Evolutionary conservation across 2,113 vertebrate genomes (phyloP), one percentile per base, ranked within the genome.

Genomic region (Martes martes): DNA sequence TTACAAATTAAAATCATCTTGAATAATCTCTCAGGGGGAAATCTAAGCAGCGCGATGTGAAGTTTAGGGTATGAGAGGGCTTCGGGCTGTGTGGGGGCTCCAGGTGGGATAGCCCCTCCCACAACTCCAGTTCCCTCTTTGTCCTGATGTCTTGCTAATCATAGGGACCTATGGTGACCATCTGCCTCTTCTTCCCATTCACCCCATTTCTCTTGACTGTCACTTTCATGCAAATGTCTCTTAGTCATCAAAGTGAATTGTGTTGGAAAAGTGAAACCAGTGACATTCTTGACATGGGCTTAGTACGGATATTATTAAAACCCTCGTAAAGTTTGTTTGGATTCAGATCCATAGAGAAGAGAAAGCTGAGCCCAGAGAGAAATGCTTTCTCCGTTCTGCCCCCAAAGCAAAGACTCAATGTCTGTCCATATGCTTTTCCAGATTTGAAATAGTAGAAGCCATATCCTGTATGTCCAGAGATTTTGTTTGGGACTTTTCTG

Each of bases 121-220:
- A 7, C 33, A 84, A 19, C 28, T 31, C 28, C 47, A 15, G 28
- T 31, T 91, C 69, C 14, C 1, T n/a, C 10, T 15, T 61, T 0
- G 0, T 11, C 13, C 57, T 45, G 10, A 3, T 31, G 11, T 7
- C n/a, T 47, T 87, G 4, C 28, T 33, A 0, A 21, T 28, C 59
- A 1, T 7, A 23, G 26, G 31, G 1, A 18, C 19, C 0, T 13
- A 8, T n/a, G 2, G 0, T 16, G 65, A 47, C 23, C 23, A 1
- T 45, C 39, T 45, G 13, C 13, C 16, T 59, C 3, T 31, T 78
- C 45, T 28, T 79, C 33, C 45, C 5, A 4, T 47, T 39, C 19
- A 18, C 4, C 33, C 26, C 16, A 6, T 45, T 81, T 90, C 45
- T 78, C 73, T 76, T 78, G 19, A 21, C 24, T 79, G 24, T 63